These are phyloP conservation scores for Epizoanthus stellaris DNA, from an alignment of 92 coral and sea anemone species.

Conservation along the genomic window DNA sequence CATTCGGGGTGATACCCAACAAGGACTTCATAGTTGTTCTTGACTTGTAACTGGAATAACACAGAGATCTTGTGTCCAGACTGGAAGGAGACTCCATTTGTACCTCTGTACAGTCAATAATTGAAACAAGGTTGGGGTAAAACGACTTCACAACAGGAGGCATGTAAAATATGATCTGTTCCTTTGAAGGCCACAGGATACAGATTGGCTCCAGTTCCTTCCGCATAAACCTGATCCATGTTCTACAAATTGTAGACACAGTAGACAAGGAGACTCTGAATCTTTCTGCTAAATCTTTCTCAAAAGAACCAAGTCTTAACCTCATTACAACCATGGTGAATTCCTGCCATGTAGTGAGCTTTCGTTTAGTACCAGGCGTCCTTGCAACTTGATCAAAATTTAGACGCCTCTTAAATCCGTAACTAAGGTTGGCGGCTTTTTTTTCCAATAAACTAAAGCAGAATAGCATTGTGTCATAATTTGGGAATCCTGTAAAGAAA, in stretches of 20 bases:
- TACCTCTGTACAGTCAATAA: constrained; percentile 56
- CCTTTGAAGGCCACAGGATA: constrained; percentile 33
- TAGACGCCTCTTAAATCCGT: background rate
- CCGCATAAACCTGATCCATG: constrained; percentile 45
- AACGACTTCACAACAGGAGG: constrained; percentile 31
- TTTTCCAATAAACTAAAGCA: constrained; percentile 36
- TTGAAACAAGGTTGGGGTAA: constrained; percentile 28
- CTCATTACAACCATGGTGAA: constrained; percentile 21
- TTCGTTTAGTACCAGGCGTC: constrained; percentile 28
- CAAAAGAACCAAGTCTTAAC: constrained; percentile 50
- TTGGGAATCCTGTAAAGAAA: constrained; percentile 42
- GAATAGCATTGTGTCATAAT: constrained; percentile 34
- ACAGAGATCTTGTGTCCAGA: constrained; percentile 23
- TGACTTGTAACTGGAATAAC: constrained; percentile 46
- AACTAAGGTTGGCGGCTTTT: constrained; percentile 4
- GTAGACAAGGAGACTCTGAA: constrained; percentile 29
- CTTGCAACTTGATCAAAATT: background rate
- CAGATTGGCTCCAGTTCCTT: constrained; percentile 28
- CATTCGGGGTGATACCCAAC: constrained; percentile 49
- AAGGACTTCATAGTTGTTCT: constrained; percentile 41
- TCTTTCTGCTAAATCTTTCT: constrained; percentile 43
- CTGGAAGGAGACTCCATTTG: constrained; percentile 46
- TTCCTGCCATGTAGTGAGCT: constrained; percentile 40
- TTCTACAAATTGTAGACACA: constrained; percentile 6
- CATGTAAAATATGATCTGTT: constrained; percentile 37